Evolutionary conservation across 2,888 invertebrate species (phyloP).

Genomic region (Amphipyra berbera): DNA sequence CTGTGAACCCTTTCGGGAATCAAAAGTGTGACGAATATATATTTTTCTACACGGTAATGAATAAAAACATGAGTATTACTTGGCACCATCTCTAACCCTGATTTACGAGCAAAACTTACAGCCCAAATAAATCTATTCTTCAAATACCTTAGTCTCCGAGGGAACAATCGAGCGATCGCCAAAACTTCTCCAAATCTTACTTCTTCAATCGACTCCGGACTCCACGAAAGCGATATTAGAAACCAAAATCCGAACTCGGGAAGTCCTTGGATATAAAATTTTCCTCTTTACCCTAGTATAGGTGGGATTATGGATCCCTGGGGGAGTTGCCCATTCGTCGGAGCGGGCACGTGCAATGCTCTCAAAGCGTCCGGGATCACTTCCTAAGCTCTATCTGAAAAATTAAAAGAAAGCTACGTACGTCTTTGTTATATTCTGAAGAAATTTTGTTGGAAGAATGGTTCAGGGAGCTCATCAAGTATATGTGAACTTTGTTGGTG

Average conservation of each 20-base stretch:
- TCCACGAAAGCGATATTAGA: constrained; percentile 47
- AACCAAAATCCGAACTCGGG: constrained; percentile 46
- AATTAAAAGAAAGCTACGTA: constrained; percentile 66
- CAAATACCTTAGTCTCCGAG: constrained; percentile 43
- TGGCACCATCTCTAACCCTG: constrained; percentile 45
- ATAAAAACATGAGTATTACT: constrained; percentile 43
- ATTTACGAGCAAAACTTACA: constrained; percentile 50
- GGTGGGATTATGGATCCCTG: constrained; percentile 65
- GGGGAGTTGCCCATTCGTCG: constrained; percentile 56
- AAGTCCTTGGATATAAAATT: constrained; percentile 59
- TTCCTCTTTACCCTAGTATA: constrained; percentile 54
- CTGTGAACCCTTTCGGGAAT: background rate
- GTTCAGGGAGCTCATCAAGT: constrained; percentile 34
- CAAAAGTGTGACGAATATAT: background rate
- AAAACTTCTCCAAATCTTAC: constrained; percentile 39
- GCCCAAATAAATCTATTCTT: constrained; percentile 47
- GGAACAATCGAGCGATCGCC: constrained; percentile 36
- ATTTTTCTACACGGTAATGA: constrained; percentile 13
- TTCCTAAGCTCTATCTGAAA: constrained; percentile 65
- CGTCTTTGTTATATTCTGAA: constrained; percentile 37
- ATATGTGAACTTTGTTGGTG: constrained; percentile 6
- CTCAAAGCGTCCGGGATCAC: constrained; percentile 65
- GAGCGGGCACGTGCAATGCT: constrained; percentile 62
- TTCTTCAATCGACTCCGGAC: constrained; percentile 46
- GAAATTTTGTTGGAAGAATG: constrained; percentile 41